phyloP scores from a whole-genome alignment of 2,797 vertebrate species.

The Champsocephalus esox region DNA sequence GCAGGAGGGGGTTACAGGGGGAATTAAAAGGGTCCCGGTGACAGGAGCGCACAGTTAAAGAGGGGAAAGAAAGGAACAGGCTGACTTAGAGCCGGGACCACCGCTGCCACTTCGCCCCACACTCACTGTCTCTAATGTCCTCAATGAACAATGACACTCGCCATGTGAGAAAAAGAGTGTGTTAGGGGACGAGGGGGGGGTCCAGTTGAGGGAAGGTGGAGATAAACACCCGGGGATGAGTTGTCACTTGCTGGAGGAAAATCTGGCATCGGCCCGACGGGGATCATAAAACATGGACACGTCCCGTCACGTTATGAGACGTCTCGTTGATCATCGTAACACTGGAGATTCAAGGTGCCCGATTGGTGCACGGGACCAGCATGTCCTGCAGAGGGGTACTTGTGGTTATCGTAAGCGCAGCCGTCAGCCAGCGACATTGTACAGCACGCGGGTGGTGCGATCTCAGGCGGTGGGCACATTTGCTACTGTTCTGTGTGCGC shows the following conservation, averaged over 20 bases:
- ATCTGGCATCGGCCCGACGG: background rate
- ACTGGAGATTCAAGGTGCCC: constrained; percentile 61
- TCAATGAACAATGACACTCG: constrained; percentile 80
- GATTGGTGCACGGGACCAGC: constrained; percentile 48
- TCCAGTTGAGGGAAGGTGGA: background rate
- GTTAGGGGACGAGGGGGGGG: constrained; percentile 13
- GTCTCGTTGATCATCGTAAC: constrained; percentile 55
- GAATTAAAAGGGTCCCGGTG: constrained; percentile 79
- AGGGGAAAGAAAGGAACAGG: constrained; percentile 62
- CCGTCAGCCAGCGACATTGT: constrained; percentile 49
- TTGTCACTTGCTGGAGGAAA: background rate
- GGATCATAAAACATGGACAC: constrained; percentile 21
- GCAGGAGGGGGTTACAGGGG: constrained; percentile 73
- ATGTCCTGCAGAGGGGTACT: constrained; percentile 61
- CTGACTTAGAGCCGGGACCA: constrained; percentile 69
- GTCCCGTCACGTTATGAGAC: constrained; percentile 35
- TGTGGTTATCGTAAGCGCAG: constrained; percentile 72
- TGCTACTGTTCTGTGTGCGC: too few relatives aligned
- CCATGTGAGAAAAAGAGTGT: constrained; percentile 72
- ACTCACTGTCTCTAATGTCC: constrained; percentile 77
- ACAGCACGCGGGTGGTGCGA: too few relatives aligned
- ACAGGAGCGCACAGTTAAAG: constrained; percentile 74
- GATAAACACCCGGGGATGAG: background rate
- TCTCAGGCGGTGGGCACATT: too few relatives aligned
- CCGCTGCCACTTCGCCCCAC: constrained; percentile 65